Evolutionary conservation across 2,797 vertebrate species (phyloP).

Genomic region (Zenarchopterus dispar): DNA sequence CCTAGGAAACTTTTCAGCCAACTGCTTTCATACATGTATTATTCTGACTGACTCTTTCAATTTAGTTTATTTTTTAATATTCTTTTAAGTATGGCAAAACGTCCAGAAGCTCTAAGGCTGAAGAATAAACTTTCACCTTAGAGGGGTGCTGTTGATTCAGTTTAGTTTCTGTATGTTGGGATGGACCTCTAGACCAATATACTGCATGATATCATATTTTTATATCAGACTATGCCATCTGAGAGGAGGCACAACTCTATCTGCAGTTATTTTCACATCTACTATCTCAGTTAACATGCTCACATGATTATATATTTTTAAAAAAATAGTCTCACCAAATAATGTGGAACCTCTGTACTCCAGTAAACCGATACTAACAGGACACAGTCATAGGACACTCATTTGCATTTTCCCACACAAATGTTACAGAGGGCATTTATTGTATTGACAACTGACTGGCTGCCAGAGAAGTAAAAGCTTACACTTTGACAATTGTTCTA

Average conservation of each 20-base stretch:
- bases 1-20: no score
- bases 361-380: neutral
- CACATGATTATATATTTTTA: neutral
- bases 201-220: no score
- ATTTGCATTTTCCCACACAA: neutral
- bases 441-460: neutral
- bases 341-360: neutral
- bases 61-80: no score
- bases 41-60: no score
- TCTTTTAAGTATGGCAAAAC: no score
- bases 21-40: no score
- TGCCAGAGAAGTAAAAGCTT: neutral
- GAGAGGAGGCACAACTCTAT: neutral
- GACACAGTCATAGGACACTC: no score
- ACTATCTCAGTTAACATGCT: neutral
- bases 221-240: neutral
- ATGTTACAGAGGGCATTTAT: neutral
- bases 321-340: neutral
- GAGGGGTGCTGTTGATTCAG: conserved; percentile 21
- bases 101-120: no score
- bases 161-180: conserved; percentile 6
- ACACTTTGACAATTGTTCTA: neutral
- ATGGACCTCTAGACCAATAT: neutral
- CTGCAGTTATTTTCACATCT: neutral
- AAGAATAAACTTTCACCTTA: conserved; percentile 5